A percentile compares a stretch with the other conserved stretches of the same genome.
Evolutionary conservation across 2,113 vertebrate species (phyloP).

Genomic region (Hemiscyllium ocellatum): DNA sequence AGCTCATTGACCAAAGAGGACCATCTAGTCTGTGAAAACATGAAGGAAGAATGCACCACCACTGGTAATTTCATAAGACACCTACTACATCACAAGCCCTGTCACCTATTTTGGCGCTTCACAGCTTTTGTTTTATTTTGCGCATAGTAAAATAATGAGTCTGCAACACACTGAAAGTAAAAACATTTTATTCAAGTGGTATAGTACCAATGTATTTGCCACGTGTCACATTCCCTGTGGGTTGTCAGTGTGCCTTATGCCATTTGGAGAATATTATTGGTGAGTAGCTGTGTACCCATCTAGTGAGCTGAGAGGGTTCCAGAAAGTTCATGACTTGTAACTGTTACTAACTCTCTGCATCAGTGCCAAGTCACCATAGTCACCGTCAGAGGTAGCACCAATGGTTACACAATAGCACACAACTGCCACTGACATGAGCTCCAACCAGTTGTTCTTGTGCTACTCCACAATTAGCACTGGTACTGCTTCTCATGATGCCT

Average conservation of each 20-base stretch:
- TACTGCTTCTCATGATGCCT: neutral
- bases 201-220: neutral
- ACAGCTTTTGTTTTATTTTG: neutral
- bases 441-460: neutral
- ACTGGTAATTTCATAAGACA: neutral
- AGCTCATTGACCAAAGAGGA: neutral
- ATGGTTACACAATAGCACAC: neutral
- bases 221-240: neutral
- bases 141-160: neutral
- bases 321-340: neutral
- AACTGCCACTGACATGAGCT: neutral
- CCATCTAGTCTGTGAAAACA: too few relatives aligned
- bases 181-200: constrained; percentile 24
- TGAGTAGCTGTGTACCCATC: neutral
- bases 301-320: neutral
- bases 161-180: neutral
- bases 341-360: neutral
- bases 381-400: neutral
- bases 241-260: neutral
- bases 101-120: neutral
- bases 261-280: neutral
- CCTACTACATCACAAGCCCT: neutral
- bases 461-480: neutral
- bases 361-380: neutral
- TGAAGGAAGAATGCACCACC: neutral